Evolutionary conservation across 2,888 invertebrate genomes (phyloP).

Genomic region (Melinaea marsaeus): DNA sequence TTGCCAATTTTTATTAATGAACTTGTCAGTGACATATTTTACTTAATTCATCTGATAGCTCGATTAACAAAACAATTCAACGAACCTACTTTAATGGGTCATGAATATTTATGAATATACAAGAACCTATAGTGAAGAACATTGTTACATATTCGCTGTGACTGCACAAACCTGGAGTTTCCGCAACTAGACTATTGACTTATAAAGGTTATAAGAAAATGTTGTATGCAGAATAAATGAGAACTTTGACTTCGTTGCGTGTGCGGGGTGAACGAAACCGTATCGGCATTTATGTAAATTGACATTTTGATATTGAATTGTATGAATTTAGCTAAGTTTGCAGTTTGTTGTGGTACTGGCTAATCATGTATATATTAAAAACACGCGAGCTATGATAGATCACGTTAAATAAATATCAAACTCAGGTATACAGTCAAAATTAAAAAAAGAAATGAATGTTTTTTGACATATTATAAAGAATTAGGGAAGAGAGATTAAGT

Average conservation of each 20-base stretch:
- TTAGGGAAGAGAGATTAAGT: too few relatives aligned
- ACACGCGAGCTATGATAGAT: too few relatives aligned
- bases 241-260: slow-evolving; percentile 34
- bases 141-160: background rate
- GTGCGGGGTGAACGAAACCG: slow-evolving; percentile 28
- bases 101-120: slow-evolving; percentile 2
- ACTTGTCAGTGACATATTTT: too few relatives aligned
- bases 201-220: slow-evolving; percentile 23
- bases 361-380: too few relatives aligned
- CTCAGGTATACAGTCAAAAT: too few relatives aligned
- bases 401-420: too few relatives aligned
- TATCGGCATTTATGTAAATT: slow-evolving; percentile 21
- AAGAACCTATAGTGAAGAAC: slow-evolving; percentile 2
- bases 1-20: too few relatives aligned
- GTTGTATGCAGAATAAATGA: slow-evolving; percentile 29
- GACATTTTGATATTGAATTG: slow-evolving; percentile 22
- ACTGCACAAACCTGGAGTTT: slow-evolving; percentile 6
- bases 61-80: too few relatives aligned
- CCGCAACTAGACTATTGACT: slow-evolving; percentile 11
- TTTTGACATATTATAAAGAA: too few relatives aligned
- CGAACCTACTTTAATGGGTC: background rate
- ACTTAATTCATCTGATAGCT: too few relatives aligned
- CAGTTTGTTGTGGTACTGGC: too few relatives aligned
- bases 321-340: slow-evolving; percentile 7
- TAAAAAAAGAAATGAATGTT: too few relatives aligned